phyloP scores from a whole-genome alignment of 2,797 vertebrate genomes.

The Perodicticus potto region DNA sequence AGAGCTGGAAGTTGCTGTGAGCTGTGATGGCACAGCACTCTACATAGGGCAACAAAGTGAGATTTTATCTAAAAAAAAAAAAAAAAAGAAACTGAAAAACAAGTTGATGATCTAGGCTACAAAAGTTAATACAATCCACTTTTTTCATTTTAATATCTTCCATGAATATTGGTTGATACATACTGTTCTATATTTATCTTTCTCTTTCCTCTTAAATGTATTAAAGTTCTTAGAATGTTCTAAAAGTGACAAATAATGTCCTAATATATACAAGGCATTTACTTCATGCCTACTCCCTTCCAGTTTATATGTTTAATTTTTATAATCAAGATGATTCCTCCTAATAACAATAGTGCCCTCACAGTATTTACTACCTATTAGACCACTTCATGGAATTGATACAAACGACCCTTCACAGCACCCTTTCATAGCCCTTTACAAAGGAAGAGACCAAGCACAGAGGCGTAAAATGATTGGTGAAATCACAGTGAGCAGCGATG shows the following conservation, averaged over 20 bases:
- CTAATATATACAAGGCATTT: not conserved
- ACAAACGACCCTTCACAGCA: not conserved
- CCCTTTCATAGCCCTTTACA: not conserved
- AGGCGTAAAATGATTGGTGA: not conserved
- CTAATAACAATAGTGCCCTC: not conserved
- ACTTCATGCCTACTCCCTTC: not conserved
- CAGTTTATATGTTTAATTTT: not conserved
- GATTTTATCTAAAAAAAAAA: too few relatives aligned
- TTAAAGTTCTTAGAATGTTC: not conserved
- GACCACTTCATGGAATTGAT: not conserved
- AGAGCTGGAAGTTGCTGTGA: too few relatives aligned
- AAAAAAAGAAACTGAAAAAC: not conserved
- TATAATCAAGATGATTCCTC: not conserved
- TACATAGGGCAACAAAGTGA: too few relatives aligned
- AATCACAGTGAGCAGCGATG: rapidly evolving
- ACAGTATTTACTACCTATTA: not conserved
- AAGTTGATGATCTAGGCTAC: not conserved
- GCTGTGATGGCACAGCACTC: too few relatives aligned
- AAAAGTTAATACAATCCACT: not conserved
- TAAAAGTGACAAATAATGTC: not conserved
- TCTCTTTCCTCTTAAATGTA: not conserved
- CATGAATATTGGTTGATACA: not conserved
- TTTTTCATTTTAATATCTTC: not conserved
- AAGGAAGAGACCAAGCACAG: not conserved
- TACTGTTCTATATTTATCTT: not conserved